Evolutionary conservation across 1,140 invertebrate genomes (phyloP), one percentile per base, ranked within the genome.

Genomic region (Anoplophora glabripennis): DNA sequence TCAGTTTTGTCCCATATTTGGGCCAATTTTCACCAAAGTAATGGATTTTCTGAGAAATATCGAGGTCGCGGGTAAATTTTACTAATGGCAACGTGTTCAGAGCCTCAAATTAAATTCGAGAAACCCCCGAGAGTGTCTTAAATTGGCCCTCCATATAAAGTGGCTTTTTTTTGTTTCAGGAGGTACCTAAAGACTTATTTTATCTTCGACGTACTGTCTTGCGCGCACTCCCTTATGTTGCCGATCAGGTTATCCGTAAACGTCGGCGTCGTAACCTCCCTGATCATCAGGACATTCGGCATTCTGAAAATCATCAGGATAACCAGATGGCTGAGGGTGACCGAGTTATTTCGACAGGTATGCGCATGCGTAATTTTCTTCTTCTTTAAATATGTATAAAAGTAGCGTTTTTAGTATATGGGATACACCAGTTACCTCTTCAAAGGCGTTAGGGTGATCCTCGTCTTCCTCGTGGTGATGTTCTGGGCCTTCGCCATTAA

Each of bases 141-240:
- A n/a, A n/a, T n/a, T 28, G 21, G 21, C 21, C 21, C 2, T 28
- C 21, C 21, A 5, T 28, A 28, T 28, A 28, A 28, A 28, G 21
- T 28, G 21, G 5, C 21, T 2, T 28, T 28, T 28, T 28, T 5
- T 28, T 5, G 2, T 51, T 51, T 33, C 17, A 51, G 48, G 33
- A 4, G 17, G 11, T 54, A 54, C 35, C 21, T 54, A 18, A 44
- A 11, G n/a, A 44, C 37, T 1, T 54, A 54, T 44, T 54, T 54
- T 12, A 18, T 46, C 21, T 10, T 42, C 2, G 53, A 54, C 14
- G 9, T 54, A n/a, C 15, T 54, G 8, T 12, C 53, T 8, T 34
- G 9, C 10, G 12, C 44, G 35, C 9, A 11, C n/a, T 33, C 12
- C 11, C 7, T 11, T 34, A 5, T 5, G 5, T 28, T 28, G 3